phyloP scores from a whole-genome alignment of 2,113 vertebrate genomes.

The Hirundichthys speculiger region DNA sequence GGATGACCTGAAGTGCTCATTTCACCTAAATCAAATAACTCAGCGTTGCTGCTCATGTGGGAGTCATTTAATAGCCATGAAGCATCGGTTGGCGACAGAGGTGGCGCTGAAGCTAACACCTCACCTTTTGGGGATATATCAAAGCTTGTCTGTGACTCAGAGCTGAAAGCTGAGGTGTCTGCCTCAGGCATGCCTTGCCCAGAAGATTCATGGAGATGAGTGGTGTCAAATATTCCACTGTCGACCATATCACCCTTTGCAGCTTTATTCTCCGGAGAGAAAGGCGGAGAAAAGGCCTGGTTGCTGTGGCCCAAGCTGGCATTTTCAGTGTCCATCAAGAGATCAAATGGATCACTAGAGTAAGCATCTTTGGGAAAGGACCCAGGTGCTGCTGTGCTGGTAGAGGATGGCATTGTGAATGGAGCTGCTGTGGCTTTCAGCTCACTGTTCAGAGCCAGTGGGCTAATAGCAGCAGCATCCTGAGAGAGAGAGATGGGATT shows the following conservation, averaged over 20 bases:
- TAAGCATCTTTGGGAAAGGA: slow-evolving; percentile 19
- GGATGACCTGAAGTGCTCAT: slow-evolving; percentile 10
- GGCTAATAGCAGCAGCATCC: slow-evolving; percentile 48
- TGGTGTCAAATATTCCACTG: slow-evolving; percentile 54
- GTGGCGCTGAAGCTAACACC: slow-evolving; percentile 71
- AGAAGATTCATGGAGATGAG: slow-evolving; percentile 41
- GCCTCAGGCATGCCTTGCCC: slow-evolving; percentile 13
- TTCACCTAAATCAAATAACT: slow-evolving; percentile 59
- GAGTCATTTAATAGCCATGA: slow-evolving; percentile 74
- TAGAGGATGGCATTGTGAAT: slow-evolving; percentile 53
- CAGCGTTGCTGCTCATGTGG: slow-evolving; percentile 51
- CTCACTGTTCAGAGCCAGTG: slow-evolving; percentile 65
- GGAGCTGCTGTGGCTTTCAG: slow-evolving; percentile 71
- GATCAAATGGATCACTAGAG: slow-evolving; percentile 46
- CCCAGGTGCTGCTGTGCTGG: slow-evolving; percentile 2
- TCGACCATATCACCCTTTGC: slow-evolving; percentile 47
- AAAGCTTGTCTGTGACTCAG: slow-evolving; percentile 51
- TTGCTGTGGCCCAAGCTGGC: slow-evolving; percentile 29
- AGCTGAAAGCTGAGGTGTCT: slow-evolving; percentile 68
- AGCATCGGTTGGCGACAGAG: slow-evolving; percentile 70
- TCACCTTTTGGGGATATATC: slow-evolving; percentile 35
- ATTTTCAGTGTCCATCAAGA: slow-evolving; percentile 61
- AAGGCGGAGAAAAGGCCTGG: slow-evolving; percentile 38
- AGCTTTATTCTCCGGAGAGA: slow-evolving; percentile 22
- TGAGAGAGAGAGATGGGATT: slow-evolving; percentile 57